Evolutionary conservation across 1,140 invertebrate genomes (phyloP).

Genomic region (Chrysopa pallens): DNA sequence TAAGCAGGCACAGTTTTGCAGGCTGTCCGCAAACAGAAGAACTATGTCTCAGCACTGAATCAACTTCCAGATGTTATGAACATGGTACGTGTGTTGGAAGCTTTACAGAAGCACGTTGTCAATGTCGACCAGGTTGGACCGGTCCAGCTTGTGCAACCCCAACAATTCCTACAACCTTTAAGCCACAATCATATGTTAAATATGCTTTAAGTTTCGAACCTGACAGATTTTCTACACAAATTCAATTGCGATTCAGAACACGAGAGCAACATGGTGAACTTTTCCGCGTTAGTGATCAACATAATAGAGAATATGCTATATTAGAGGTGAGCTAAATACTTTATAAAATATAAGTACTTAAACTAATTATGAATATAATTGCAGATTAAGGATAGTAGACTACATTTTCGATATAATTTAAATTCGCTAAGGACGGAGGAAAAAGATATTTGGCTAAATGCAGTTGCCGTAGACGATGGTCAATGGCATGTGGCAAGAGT

Average conservation of each 20-base stretch:
- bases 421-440: conserved; percentile 81
- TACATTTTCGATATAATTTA: conserved; percentile 84
- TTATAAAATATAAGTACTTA: conserved; percentile 1
- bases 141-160: conserved; percentile 69
- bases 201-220: conserved; percentile 90
- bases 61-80: conserved; percentile 63
- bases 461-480: conserved; percentile 83
- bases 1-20: conserved; percentile 63
- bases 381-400: conserved; percentile 59
- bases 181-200: conserved; percentile 84
- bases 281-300: conserved; percentile 82
- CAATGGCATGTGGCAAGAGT: conserved; percentile 91
- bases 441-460: conserved; percentile 74
- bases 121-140: conserved; percentile 82
- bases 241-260: conserved; percentile 84
- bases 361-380: conserved; percentile 18
- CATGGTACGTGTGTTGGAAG: conserved; percentile 88
- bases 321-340: conserved; percentile 44
- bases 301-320: conserved; percentile 87
- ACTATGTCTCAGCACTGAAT: conserved; percentile 62
- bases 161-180: conserved; percentile 77
- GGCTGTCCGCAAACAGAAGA: conserved; percentile 84
- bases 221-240: conserved; percentile 76
- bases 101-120: conserved; percentile 71
- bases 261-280: conserved; percentile 81